phyloP scores from a whole-genome alignment of 64 coral and sea anemone species.

The Actinia equina region DNA sequence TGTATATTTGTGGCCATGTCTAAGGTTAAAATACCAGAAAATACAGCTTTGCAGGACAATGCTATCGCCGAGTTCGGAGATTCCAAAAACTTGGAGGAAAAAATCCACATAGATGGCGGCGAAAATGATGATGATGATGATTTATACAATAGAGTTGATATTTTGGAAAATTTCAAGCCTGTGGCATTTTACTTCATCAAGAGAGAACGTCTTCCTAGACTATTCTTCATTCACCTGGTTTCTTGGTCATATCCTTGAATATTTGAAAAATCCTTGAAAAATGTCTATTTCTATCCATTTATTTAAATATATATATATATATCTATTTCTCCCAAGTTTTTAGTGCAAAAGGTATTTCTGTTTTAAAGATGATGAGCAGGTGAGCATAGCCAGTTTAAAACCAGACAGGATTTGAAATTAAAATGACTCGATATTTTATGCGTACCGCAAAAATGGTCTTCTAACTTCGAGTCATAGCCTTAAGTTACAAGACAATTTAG shows the following conservation, averaged over 20 bases:
- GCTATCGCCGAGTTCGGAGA: slow-evolving; percentile 2
- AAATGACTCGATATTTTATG: neutral
- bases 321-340: too few relatives aligned
- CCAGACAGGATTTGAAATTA: neutral
- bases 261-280: neutral
- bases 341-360: neutral
- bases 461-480: neutral
- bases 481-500: neutral
- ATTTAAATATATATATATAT: too few relatives aligned
- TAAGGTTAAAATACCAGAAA: neutral
- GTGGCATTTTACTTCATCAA: slow-evolving; percentile 49
- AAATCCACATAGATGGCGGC: slow-evolving; percentile 22
- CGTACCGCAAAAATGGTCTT: neutral
- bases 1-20: slow-evolving; percentile 2
- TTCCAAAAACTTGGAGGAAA: slow-evolving; percentile 32
- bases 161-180: slow-evolving; percentile 45
- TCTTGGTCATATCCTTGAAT: slow-evolving; percentile 80
- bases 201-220: slow-evolving; percentile 31
- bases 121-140: slow-evolving; percentile 14
- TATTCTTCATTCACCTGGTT: slow-evolving; percentile 60
- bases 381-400: neutral
- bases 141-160: neutral
- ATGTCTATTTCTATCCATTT: too few relatives aligned
- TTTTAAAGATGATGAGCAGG: neutral
- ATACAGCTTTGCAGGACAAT: slow-evolving; percentile 2